Base-by-base conservation (phyloP, 2,888 invertebrate genomes). In the Acrocyrtus sp. region DNA sequence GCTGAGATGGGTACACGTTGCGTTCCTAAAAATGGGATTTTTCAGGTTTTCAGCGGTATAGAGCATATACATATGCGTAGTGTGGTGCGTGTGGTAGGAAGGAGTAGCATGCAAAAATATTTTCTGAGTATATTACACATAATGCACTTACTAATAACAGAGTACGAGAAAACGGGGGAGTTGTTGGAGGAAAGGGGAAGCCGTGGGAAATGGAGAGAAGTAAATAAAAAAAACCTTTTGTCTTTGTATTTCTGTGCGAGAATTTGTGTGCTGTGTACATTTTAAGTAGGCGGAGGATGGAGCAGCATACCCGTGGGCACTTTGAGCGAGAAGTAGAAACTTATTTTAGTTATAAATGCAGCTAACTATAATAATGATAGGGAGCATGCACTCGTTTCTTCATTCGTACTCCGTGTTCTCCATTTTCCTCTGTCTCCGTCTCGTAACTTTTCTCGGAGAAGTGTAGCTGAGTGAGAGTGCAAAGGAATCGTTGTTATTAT, bases 221-320 rank as follows among this genome's bases (percentile, higher is more conserved):
- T 45, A 45, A 17, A 45, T 17, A 45, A 45, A 45, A 17, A 45
- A 5, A 45, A 45, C 24, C 43, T 45, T 70, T 63, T 54, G 50
- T 58, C 61, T 43, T 22, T 48, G 6, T 12, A 34, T 34, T 34
- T 34, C 34, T 8, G 34, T n/a, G n/a, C n/a, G n/a, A n/a, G 48
- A 29, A 47, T 47, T 60, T 53, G 47, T 22, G 27, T 43, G 41
- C 24, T 24, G 50, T 12, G 53, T 54, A 19, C 21, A 22, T 19
- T 26, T 39, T 3, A n/a, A 10, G 5, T 24, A 41, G 39, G 19
- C 48, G 8, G 5, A 34, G 12, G 34, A 26, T n/a, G 15, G 24
- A 51, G 51, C n/a, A n/a, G n/a, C n/a, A n/a, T 51, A 51, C 51
- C 51, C 51, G 24, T 51, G 51, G 51, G 51, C 51, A 51, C 51